Evolutionary conservation across 2,888 invertebrate genomes (phyloP).

Genomic region (Oligia fasciuncula): DNA sequence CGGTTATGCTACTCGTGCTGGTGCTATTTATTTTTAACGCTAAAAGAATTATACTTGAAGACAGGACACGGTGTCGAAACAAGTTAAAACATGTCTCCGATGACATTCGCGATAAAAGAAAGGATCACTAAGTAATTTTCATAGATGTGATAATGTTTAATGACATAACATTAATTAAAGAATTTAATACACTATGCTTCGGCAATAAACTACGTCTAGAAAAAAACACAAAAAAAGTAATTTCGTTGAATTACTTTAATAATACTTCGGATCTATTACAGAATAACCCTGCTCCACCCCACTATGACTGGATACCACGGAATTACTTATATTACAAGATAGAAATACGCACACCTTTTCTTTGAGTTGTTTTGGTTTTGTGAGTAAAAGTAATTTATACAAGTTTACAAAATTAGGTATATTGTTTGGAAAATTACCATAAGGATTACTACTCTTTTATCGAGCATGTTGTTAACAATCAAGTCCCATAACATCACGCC

Average conservation of each 20-base stretch:
- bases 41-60: not conserved
- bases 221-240: constrained; percentile 4
- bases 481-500: too few relatives aligned
- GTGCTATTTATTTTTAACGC: not conserved
- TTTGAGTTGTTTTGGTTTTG: constrained; percentile 33
- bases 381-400: constrained; percentile 26
- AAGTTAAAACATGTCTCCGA: not conserved
- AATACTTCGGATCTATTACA: constrained; percentile 13
- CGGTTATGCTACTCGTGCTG: not conserved
- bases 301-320: constrained; percentile 46
- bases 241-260: constrained; percentile 17
- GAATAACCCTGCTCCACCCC: constrained; percentile 48
- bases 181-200: constrained; percentile 3
- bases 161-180: not conserved
- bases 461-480: not conserved
- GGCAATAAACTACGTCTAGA: constrained; percentile 20
- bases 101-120: not conserved
- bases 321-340: constrained; percentile 54
- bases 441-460: not conserved
- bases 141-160: not conserved
- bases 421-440: constrained; percentile 22
- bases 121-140: not conserved
- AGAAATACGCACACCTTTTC: constrained; percentile 53
- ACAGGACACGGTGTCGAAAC: not conserved
- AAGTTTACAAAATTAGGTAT: constrained; percentile 25